A percentile compares a stretch with the other conserved stretches of the same genome.
Conservation (phyloP, 2,797 vertebrate genomes). For the Anguilla megastoma region DNA sequence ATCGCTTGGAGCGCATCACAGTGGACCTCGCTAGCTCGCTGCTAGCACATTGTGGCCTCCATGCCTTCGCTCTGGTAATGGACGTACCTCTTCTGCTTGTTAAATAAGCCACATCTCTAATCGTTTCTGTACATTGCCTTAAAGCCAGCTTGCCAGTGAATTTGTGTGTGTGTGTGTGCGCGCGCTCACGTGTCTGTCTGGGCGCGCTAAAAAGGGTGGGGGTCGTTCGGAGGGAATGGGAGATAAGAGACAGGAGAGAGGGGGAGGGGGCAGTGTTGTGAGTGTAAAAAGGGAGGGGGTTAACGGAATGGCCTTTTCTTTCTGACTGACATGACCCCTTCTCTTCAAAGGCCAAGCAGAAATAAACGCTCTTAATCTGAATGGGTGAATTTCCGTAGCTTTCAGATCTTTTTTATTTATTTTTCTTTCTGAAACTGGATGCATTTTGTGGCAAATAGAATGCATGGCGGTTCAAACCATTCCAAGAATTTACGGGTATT, state of each 20-base stretch:
- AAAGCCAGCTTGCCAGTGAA: constrained; percentile 64
- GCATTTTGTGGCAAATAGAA: constrained; percentile 51
- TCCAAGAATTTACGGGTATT: constrained; percentile 56
- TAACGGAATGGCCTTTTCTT: constrained; percentile 69
- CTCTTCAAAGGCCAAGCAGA: constrained; percentile 76
- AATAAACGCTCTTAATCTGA: constrained; percentile 72
- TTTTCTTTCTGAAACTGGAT: constrained; percentile 38
- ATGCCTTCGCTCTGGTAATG: constrained; percentile 68
- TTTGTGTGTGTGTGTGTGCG: constrained; percentile 52
- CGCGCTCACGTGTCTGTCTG: constrained; percentile 53
- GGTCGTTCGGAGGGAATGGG: constrained; percentile 52
- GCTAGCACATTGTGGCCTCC: constrained; percentile 67
- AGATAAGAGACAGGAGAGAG: constrained; percentile 39
- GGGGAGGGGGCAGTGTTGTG: constrained; percentile 44
- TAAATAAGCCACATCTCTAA: constrained; percentile 70
- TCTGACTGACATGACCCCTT: constrained; percentile 80
- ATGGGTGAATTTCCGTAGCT: constrained; percentile 63
- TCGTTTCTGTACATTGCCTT: constrained; percentile 66
- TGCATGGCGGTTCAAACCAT: constrained; percentile 54
- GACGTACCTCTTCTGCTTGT: constrained; percentile 67
- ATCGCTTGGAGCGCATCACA: constrained; percentile 60
- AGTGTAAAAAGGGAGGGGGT: constrained; percentile 50
- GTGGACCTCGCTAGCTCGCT: constrained; percentile 59
- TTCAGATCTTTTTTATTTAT: constrained; percentile 46
- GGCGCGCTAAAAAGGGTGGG: constrained; percentile 62